phyloP scores from a whole-genome alignment of 2,888 invertebrate species.

The Leptopilina drosophilae region DNA sequence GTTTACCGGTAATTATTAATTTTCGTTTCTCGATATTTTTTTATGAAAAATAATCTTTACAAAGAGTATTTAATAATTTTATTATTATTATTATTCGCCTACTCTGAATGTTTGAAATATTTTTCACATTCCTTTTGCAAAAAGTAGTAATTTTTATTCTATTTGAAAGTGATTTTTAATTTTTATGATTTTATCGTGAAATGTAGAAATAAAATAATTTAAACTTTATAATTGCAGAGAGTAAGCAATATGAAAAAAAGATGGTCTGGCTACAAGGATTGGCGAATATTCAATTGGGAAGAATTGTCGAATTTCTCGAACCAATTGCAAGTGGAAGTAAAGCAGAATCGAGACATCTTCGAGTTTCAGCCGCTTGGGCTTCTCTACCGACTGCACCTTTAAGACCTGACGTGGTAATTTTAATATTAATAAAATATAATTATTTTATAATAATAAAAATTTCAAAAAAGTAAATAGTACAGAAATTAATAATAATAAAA shows the following conservation, averaged over 20 bases:
- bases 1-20: constrained; percentile 80
- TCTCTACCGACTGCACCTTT: constrained; percentile 78
- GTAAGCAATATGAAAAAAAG: constrained; percentile 82
- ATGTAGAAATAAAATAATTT: too few relatives aligned
- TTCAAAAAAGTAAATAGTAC: too few relatives aligned
- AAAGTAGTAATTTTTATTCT: not conserved
- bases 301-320: constrained; percentile 77
- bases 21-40: not conserved
- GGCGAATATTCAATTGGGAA: constrained; percentile 82
- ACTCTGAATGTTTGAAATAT: too few relatives aligned
- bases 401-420: constrained; percentile 78
- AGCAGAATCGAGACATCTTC: constrained; percentile 79
- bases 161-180: too few relatives aligned
- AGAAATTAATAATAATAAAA: too few relatives aligned
- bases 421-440: too few relatives aligned
- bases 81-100: too few relatives aligned
- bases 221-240: constrained; percentile 76
- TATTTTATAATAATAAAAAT: too few relatives aligned
- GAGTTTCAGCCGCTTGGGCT: constrained; percentile 85
- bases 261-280: constrained; percentile 86
- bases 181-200: too few relatives aligned
- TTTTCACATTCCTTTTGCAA: too few relatives aligned
- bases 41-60: not conserved
- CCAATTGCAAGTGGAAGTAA: constrained; percentile 76
- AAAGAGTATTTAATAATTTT: too few relatives aligned